Evolutionary conservation across 1,140 invertebrate species (phyloP).

Genomic region (Dendroctonus valens): DNA sequence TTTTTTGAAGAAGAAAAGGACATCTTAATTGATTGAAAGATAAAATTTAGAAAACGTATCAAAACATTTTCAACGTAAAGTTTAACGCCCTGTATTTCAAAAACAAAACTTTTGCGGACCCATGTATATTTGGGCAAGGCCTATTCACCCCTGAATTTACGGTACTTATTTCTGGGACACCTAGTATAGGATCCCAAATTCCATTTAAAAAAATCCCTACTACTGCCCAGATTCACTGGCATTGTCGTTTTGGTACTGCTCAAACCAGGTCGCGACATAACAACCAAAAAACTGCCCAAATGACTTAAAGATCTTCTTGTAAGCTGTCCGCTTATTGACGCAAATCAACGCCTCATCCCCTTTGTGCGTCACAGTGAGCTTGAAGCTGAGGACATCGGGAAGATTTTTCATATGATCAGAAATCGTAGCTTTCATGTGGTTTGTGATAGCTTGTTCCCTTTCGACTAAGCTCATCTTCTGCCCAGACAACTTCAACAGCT

Average conservation of each 20-base stretch:
- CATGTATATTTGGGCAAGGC: too few species aligned
- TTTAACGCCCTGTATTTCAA: too few species aligned
- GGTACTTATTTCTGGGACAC: too few species aligned
- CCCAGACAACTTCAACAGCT: conserved; percentile 21
- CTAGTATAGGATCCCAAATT: too few species aligned
- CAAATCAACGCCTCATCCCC: conserved; percentile 24
- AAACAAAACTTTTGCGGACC: too few species aligned
- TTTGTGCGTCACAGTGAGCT: conserved; percentile 19
- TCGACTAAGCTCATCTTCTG: conserved; percentile 9
- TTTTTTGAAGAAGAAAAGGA: too few species aligned
- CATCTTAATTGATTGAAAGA: too few species aligned
- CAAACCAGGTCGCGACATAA: conserved; percentile 36
- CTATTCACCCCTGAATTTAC: too few species aligned
- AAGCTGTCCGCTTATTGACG: conserved; percentile 31
- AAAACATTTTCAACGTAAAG: too few species aligned
- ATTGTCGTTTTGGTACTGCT: conserved; percentile 31
- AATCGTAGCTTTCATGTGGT: conserved; percentile 10
- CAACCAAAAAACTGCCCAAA: conserved; percentile 30
- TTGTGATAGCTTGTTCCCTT: conserved; percentile 29
- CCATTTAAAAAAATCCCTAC: too few species aligned
- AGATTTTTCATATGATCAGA: conserved; percentile 6
- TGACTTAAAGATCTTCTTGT: conserved; percentile 35
- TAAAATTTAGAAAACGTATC: too few species aligned
- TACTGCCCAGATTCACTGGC: too few species aligned
- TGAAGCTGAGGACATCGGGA: conserved; percentile 31